Conservation (phyloP, 2,797 vertebrate genomes). For the Benthosema pterotum region DNA sequence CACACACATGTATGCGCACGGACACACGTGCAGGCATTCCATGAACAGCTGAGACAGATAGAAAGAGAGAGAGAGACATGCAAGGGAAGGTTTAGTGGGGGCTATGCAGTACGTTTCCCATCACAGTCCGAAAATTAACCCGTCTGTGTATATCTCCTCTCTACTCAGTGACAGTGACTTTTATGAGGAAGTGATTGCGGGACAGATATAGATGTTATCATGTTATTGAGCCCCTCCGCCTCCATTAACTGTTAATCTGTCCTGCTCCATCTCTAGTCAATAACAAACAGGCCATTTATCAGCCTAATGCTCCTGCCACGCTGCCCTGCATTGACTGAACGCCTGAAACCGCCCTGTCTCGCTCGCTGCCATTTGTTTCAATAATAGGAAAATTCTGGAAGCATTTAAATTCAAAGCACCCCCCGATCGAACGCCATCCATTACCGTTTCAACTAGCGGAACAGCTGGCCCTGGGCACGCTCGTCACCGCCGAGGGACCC, state of each 20-base stretch:
- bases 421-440: conserved; percentile 2
- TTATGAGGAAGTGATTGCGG: no score
- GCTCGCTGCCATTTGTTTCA: conserved; percentile 3
- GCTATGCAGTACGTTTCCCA: no score
- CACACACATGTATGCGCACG: no score
- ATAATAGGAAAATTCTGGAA: neutral
- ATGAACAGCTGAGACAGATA: conserved; percentile 68
- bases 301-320: neutral
- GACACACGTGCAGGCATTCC: conserved; percentile 50
- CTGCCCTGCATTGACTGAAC: neutral
- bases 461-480: neutral
- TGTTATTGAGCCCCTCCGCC: no score
- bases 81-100: no score
- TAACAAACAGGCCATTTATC: no score
- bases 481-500: neutral
- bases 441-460: neutral
- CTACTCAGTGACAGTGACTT: no score
- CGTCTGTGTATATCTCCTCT: neutral
- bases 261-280: no score
- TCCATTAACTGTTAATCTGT: no score
- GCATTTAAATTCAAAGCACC: neutral
- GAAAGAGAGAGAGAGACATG: conserved; percentile 47
- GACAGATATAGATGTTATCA: no score
- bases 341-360: neutral
- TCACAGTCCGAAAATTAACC: neutral